phyloP scores from a whole-genome alignment of 92 coral and sea anemone genomes.

The Zoanthus sociatus region DNA sequence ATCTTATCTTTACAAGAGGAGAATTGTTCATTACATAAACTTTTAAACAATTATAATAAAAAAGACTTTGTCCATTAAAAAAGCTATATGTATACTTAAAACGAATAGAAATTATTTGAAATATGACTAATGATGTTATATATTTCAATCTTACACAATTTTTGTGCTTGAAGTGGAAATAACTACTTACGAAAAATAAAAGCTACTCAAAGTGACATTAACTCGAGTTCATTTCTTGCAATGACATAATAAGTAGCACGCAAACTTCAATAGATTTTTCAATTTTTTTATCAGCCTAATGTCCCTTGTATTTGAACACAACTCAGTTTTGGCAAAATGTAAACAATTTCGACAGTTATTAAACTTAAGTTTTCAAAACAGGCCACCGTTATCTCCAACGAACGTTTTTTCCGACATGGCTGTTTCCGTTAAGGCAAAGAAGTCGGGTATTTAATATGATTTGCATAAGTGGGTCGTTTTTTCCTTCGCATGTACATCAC shows the following conservation, averaged over 20 bases:
- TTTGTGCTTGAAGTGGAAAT: slow-evolving; percentile 22
- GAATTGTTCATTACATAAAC: slow-evolving; percentile 30
- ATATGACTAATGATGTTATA: slow-evolving; percentile 30
- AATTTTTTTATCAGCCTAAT: neutral
- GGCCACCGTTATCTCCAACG: slow-evolving; percentile 38
- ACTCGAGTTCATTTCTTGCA: neutral
- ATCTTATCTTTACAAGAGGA: slow-evolving; percentile 4
- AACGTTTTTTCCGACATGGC: slow-evolving; percentile 26
- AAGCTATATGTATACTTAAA: slow-evolving; percentile 3
- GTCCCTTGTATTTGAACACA: slow-evolving; percentile 9
- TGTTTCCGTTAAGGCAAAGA: slow-evolving; percentile 27
- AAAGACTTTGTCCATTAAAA: neutral
- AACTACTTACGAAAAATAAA: slow-evolving; percentile 41
- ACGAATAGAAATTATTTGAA: neutral
- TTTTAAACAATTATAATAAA: slow-evolving; percentile 23
- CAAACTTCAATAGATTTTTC: neutral
- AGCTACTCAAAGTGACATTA: slow-evolving; percentile 13
- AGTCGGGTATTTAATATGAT: slow-evolving; percentile 16
- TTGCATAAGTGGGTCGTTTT: slow-evolving; percentile 30
- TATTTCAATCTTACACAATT: neutral
- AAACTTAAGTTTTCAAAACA: slow-evolving; percentile 30
- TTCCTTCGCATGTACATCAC: neutral
- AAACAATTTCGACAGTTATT: slow-evolving; percentile 19
- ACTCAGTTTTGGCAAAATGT: neutral
- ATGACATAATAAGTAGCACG: neutral